A percentile compares a stretch with the other conserved stretches of the same genome.
Conservation (phyloP, 1,140 invertebrate genomes). For the Pseudachorutes palmiensis region DNA sequence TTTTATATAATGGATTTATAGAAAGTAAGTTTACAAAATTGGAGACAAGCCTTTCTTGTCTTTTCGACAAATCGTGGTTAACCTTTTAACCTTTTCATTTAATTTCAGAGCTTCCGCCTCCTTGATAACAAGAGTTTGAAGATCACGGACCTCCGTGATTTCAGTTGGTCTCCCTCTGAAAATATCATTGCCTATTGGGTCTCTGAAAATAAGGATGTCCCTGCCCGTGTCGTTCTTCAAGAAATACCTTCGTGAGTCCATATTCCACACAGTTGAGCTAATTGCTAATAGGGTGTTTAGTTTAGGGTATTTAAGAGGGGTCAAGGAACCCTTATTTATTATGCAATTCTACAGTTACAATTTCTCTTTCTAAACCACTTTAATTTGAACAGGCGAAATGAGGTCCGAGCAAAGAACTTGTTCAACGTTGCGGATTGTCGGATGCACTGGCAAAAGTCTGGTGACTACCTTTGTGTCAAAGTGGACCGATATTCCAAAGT, state of each 20-base stretch:
- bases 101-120: slow-evolving; percentile 71
- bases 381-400: slow-evolving; percentile 54
- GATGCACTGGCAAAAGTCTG: slow-evolving; percentile 98
- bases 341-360: slow-evolving; percentile 7
- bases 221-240: slow-evolving; percentile 70
- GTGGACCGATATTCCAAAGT: slow-evolving; percentile 93
- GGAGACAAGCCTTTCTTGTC: too few species aligned
- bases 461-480: slow-evolving; percentile 95
- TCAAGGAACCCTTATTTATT: too few species aligned
- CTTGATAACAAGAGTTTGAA: slow-evolving; percentile 92
- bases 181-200: slow-evolving; percentile 97
- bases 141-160: slow-evolving; percentile 82
- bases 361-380: background rate
- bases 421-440: slow-evolving; percentile 98
- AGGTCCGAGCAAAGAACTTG: slow-evolving; percentile 91
- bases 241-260: slow-evolving; percentile 63
- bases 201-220: slow-evolving; percentile 89
- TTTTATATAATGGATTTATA: too few species aligned
- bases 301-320: too few species aligned
- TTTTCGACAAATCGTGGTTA: too few species aligned
- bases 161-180: slow-evolving; percentile 95
- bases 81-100: too few species aligned
- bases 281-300: too few species aligned
- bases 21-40: too few species aligned
- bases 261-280: too few species aligned